These are phyloP conservation scores for Protobothrops mucrosquamatus DNA, from an alignment of 2,113 vertebrate species.

Conservation along the genomic window DNA sequence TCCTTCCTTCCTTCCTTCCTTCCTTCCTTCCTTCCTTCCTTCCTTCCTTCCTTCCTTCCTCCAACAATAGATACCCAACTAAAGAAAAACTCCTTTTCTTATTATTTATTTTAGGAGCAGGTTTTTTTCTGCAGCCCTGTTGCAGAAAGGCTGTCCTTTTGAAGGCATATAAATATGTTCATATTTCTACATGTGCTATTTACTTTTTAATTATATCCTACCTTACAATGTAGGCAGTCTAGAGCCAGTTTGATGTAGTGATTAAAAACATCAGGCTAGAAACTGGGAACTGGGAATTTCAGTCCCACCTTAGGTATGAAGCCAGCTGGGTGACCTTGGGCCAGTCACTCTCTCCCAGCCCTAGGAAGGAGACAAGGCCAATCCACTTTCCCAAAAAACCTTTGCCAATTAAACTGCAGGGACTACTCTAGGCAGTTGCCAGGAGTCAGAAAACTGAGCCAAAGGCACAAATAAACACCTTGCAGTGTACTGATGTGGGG, in stretches of 20 bases:
- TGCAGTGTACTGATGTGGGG: not conserved
- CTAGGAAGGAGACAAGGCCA: not conserved
- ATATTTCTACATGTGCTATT: not conserved
- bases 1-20: too few relatives aligned
- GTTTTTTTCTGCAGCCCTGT: not conserved
- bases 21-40: not conserved
- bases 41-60: too few relatives aligned
- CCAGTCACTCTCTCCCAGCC: not conserved
- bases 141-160: not conserved
- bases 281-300: not conserved
- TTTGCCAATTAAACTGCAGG: not conserved
- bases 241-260: not conserved
- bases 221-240: not conserved
- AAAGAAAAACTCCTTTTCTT: slow-evolving; percentile 11
- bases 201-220: not conserved
- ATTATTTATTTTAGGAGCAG: not conserved
- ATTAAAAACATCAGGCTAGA: not conserved
- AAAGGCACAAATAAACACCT: not conserved
- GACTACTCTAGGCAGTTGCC: not conserved
- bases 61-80: not conserved
- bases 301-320: not conserved
- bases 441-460: not conserved
- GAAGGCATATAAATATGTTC: not conserved
- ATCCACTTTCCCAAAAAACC: not conserved
- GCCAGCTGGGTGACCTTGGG: not conserved